A percentile compares a stretch with the other conserved stretches of the same genome.
Conservation (phyloP, 1,140 invertebrate genomes). For the Anastrepha obliqua region DNA sequence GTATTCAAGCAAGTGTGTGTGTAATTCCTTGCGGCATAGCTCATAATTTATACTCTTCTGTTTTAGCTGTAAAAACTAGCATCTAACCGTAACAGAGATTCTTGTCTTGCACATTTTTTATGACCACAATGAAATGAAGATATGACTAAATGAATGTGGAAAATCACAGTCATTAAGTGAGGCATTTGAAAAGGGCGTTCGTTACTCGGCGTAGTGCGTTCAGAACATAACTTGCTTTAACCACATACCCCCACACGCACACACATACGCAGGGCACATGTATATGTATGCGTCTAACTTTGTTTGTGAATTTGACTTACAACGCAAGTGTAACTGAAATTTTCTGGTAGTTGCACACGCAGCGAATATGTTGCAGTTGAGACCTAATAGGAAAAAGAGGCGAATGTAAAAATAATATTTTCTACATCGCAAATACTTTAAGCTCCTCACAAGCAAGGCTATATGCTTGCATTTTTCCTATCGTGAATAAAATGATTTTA, state of each 20-base stretch:
- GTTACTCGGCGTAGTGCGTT: neutral
- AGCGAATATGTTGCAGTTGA: neutral
- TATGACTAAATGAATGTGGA: neutral
- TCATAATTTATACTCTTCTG: conserved; percentile 4
- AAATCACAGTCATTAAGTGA: conserved; percentile 27
- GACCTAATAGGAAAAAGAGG: neutral
- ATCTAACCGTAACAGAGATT: neutral
- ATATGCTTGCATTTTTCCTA: too few species aligned
- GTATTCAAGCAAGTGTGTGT: neutral
- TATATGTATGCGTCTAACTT: neutral
- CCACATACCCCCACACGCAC: too few species aligned
- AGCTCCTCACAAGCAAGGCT: too few species aligned
- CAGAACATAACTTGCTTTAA: conserved; percentile 5
- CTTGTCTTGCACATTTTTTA: conserved; percentile 24
- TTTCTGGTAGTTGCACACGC: conserved; percentile 42
- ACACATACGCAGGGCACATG: neutral
- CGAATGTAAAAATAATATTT: neutral
- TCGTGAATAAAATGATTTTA: too few species aligned
- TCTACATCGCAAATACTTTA: too few species aligned
- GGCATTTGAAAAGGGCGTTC: conserved; percentile 49
- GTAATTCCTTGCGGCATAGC: neutral
- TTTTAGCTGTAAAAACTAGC: neutral
- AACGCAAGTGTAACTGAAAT: conserved; percentile 29
- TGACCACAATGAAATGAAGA: neutral
- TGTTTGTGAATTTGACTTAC: neutral